These are phyloP conservation scores for Microctenopoma steveboyesi DNA, from an alignment of 2,797 vertebrate species.

Conservation along the genomic window DNA sequence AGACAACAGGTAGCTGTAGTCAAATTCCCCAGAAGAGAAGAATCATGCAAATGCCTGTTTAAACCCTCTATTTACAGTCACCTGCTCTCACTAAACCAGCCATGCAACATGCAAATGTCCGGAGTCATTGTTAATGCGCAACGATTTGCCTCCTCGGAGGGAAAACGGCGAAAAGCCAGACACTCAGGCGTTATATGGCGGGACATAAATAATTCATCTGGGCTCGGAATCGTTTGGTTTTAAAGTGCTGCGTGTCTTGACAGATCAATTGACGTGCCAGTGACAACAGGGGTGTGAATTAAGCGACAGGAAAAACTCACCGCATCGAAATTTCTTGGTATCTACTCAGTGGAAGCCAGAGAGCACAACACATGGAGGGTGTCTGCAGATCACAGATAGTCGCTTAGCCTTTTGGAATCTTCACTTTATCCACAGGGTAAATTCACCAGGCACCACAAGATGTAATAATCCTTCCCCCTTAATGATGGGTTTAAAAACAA, in stretches of 20 bases:
- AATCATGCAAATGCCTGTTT: conserved; percentile 16
- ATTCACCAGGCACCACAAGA: conserved; percentile 64
- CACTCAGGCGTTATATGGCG: not conserved
- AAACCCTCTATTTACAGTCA: not conserved
- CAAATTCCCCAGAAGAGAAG: conserved; percentile 18
- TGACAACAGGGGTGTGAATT: conserved; percentile 24
- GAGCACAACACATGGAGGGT: conserved; percentile 49
- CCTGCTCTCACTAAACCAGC: conserved; percentile 23
- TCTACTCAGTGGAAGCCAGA: conserved; percentile 73
- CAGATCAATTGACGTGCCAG: conserved; percentile 18
- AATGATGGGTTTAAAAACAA: conserved; percentile 56
- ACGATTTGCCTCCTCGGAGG: conserved; percentile 32
- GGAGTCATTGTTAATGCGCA: conserved; percentile 63
- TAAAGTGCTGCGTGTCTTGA: conserved; percentile 15
- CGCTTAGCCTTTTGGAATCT: conserved; percentile 65
- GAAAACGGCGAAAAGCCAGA: conserved; percentile 28
- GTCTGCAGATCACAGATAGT: conserved; percentile 56
- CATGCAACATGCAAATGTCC: conserved; percentile 45
- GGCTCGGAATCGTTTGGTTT: conserved; percentile 4
- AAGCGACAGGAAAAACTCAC: conserved; percentile 75
- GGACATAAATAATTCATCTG: conserved; percentile 1
- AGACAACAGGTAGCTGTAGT: conserved; percentile 80
- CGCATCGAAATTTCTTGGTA: conserved; percentile 71
- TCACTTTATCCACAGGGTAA: conserved; percentile 73
- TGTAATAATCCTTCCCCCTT: conserved; percentile 60